Evolutionary conservation across 1,140 invertebrate species (phyloP).

Genomic region (Nixonia krombeini): DNA sequence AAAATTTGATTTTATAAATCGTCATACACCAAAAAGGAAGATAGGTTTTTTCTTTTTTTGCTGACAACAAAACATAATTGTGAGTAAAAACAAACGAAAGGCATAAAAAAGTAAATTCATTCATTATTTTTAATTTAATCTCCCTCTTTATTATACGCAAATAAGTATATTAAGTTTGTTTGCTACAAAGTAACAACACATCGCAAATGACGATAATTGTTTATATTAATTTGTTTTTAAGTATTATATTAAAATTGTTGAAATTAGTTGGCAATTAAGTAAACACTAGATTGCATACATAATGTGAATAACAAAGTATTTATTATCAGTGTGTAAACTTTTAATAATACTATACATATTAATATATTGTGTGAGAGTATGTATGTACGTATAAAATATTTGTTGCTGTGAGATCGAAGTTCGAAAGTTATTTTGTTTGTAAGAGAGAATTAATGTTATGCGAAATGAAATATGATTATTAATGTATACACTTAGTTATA

Average conservation of each 20-base stretch:
- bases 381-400: slow-evolving; percentile 29
- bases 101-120: slow-evolving; percentile 1
- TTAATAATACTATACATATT: slow-evolving; percentile 42
- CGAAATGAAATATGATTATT: slow-evolving; percentile 35
- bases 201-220: slow-evolving; percentile 4
- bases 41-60: too few relatives aligned
- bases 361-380: slow-evolving; percentile 21
- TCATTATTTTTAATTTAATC: background rate
- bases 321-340: slow-evolving; percentile 55
- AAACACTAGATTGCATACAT: slow-evolving; percentile 49
- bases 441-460: slow-evolving; percentile 43
- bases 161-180: background rate
- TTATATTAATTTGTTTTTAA: slow-evolving; percentile 29
- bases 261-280: slow-evolving; percentile 52
- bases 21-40: background rate
- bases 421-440: slow-evolving; percentile 44
- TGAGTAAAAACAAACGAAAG: too few relatives aligned
- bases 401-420: slow-evolving; percentile 22
- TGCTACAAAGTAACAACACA: background rate
- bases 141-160: background rate
- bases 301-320: slow-evolving; percentile 62
- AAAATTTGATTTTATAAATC: background rate
- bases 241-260: slow-evolving; percentile 44
- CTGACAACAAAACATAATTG: too few relatives aligned
- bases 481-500: slow-evolving; percentile 37